Evolutionary conservation across 2,797 vertebrate genomes (phyloP), one percentile per base, ranked within the genome.

Genomic region (Sebastes itinus): DNA sequence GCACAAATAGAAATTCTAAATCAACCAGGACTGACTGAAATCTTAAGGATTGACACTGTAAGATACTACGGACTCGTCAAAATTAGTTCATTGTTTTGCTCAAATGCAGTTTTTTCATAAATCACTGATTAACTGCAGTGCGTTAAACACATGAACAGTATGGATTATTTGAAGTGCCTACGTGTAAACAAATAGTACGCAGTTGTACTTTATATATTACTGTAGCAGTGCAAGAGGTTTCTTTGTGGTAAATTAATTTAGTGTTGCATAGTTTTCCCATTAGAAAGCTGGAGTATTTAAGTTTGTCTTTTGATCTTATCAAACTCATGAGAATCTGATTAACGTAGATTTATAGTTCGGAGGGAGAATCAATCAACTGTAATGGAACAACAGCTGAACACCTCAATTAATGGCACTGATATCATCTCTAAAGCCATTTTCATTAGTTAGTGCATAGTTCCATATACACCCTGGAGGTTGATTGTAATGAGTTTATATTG

Each of bases 251-350:
- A 20, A 58, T 68, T 12, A 2, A 6, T 61, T 46, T 23, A 5
- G 56, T 22, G 54, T 52, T 65, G 30, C 20, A 25, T 35, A 6
- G 4, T 33, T 72, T 28, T 20, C 3, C 13, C 3, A 28, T 2
- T n/a, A 27, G 59, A 38, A 35, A n/a, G 20, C 2, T 8, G 1
- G 23, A 35, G 6, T 33, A 35, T 25, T 64, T 9, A 13, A 16
- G 13, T 82, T 69, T 62, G 22, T 60, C 16, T 80, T 77, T 72
- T 76, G 62, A 64, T 87, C 12, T 59, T 52, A 76, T 78, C 52
- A 8, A 4, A 20, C n/a, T 38, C 42, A 35, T 38, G 16, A 56
- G 54, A 30, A 18, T 76, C 13, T 54, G 12, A 63, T 52, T 23
- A 35, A 52, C 1, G 2, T 13, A 8, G 30, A 75, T 65, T 25